phyloP scores from a whole-genome alignment of 1,140 invertebrate species.

The Bombus breviceps region DNA sequence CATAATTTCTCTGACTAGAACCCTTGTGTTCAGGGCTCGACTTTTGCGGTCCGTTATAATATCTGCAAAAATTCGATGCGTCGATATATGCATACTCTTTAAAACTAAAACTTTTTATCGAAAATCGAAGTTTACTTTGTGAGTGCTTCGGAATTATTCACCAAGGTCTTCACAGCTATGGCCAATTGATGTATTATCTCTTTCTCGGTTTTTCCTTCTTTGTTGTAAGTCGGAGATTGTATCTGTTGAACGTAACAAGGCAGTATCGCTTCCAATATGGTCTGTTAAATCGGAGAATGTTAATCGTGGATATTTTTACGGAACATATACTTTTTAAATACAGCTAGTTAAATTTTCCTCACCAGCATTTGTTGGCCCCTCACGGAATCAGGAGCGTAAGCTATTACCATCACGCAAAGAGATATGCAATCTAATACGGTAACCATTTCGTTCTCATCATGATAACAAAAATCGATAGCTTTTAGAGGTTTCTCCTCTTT shows the following conservation, averaged over 20 bases:
- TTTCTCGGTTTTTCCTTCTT: constrained; percentile 94
- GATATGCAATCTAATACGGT: constrained; percentile 97
- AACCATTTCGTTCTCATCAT: constrained; percentile 97
- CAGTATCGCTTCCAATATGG: constrained; percentile 97
- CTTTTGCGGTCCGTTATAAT: constrained; percentile 95
- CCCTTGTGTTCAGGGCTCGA: constrained; percentile 94
- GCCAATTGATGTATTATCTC: constrained; percentile 98
- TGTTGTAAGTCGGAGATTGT: constrained; percentile 93
- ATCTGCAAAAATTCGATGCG: constrained; percentile 82
- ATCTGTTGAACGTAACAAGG: constrained; percentile 97
- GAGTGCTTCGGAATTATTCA: constrained; percentile 97
- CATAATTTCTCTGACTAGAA: constrained; percentile 91
- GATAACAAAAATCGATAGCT: constrained; percentile 98
- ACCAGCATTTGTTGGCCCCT: constrained; percentile 99
- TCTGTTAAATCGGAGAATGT: constrained; percentile 83
- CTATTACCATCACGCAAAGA: constrained; percentile 98
- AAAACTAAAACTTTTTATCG: neutral
- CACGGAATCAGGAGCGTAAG: constrained; percentile 97
- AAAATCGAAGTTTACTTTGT: constrained; percentile 88
- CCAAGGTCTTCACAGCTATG: constrained; percentile 96
- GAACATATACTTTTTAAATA: no score
- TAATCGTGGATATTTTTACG: neutral
- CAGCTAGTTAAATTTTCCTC: constrained; percentile 55
- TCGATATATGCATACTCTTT: neutral
- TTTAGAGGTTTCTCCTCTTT: constrained; percentile 98